phyloP scores from a whole-genome alignment of 1,140 invertebrate species.

The Apis cerana region DNA sequence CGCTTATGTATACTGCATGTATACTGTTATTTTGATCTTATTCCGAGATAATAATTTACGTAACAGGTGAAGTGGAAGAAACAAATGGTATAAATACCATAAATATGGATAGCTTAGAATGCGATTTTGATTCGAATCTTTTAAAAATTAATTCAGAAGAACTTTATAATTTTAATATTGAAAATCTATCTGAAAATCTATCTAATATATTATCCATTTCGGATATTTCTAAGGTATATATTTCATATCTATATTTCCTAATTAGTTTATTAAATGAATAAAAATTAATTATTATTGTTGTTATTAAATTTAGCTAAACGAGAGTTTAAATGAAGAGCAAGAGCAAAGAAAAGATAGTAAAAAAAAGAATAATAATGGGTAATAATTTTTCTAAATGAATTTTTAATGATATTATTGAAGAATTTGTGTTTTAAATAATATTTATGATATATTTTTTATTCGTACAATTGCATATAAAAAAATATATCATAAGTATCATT shows the following conservation, averaged over 20 bases:
- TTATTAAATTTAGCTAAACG: constrained; percentile 33
- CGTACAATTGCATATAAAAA: background rate
- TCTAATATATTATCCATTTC: constrained; percentile 65
- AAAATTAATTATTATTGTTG: background rate
- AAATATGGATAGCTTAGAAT: constrained; percentile 66
- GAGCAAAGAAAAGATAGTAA: background rate
- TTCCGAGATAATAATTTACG: background rate
- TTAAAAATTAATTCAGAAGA: constrained; percentile 61
- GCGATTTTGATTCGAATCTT: constrained; percentile 60
- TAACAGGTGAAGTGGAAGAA: constrained; percentile 25
- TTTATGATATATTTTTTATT: constrained; percentile 64
- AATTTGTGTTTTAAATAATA: constrained; percentile 75
- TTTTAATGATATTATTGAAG: constrained; percentile 74
- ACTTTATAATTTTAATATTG: constrained; percentile 57
- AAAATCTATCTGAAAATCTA: constrained; percentile 62
- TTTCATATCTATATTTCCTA: background rate
- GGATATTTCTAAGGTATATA: constrained; percentile 57
- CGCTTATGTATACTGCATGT: too few relatives aligned
- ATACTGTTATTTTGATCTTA: background rate
- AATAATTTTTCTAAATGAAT: constrained; percentile 80
- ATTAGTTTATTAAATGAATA: background rate
- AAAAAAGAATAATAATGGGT: constrained; percentile 74
- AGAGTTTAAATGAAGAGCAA: background rate
- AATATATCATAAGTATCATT: constrained; percentile 19
- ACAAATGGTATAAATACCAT: constrained; percentile 47